Percentiles rank a stretch among this genome's conserved stretches.
Evolutionary conservation across 2,113 vertebrate species (phyloP).

Genomic region (Callipepla californica): DNA sequence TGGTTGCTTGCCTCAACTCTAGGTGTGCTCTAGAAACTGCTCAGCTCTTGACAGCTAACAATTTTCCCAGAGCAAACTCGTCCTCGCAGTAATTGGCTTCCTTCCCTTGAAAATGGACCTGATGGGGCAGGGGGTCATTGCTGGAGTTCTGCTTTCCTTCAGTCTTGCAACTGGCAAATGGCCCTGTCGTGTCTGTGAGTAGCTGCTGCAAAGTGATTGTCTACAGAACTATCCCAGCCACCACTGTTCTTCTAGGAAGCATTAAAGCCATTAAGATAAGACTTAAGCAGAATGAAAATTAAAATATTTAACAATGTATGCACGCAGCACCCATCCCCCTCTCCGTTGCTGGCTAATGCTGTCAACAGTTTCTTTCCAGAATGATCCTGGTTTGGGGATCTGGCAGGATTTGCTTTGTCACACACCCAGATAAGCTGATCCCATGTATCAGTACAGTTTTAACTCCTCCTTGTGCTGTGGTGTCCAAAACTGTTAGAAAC

Average conservation of each 20-base stretch:
- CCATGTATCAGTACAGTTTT: neutral
- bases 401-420: neutral
- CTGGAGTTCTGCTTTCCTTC: neutral
- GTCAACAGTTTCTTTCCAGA: neutral
- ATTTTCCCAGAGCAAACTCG: neutral
- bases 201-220: neutral
- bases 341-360: neutral
- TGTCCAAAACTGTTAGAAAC: too few relatives aligned
- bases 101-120: neutral
- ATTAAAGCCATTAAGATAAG: neutral
- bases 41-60: neutral
- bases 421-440: neutral
- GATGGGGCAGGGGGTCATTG: neutral
- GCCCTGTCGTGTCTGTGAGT: neutral
- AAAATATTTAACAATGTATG: neutral
- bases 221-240: neutral
- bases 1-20: neutral
- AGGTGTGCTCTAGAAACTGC: neutral
- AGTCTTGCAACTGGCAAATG: neutral
- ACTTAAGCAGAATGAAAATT: neutral
- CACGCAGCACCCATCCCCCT: neutral
- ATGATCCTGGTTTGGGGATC: neutral
- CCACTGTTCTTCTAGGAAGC: neutral
- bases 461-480: too few relatives aligned
- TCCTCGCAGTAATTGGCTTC: slow-evolving; percentile 1